Conservation (phyloP, 2,797 vertebrate species). For the Leuciscus waleckii region DNA sequence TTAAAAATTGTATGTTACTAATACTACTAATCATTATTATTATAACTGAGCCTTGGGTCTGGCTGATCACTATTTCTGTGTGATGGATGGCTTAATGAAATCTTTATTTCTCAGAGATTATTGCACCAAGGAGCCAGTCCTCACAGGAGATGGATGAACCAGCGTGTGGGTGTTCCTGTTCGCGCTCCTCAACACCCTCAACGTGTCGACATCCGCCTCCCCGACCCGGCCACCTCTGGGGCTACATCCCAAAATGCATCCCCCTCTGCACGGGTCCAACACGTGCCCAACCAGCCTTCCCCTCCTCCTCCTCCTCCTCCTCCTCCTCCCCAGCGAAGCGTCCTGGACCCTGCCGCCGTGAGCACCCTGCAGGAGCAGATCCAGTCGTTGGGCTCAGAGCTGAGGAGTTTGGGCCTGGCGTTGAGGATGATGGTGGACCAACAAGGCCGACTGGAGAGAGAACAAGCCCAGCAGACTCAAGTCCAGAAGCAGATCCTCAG, state of each 20-base stretch:
- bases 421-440: conserved; percentile 82
- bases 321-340: conserved; percentile 63
- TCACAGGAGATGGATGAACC: conserved; percentile 67
- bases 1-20: not conserved
- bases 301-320: conserved; percentile 51
- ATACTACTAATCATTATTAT: not conserved
- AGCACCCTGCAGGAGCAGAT: conserved; percentile 78
- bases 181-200: conserved; percentile 70
- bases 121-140: conserved; percentile 62
- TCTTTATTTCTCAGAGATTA: conserved; percentile 63
- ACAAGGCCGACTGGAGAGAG: conserved; percentile 80
- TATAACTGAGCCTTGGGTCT: not conserved
- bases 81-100: not conserved
- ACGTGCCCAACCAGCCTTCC: conserved; percentile 55
- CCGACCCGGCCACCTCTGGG: conserved; percentile 63
- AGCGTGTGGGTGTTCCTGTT: conserved; percentile 64
- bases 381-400: conserved; percentile 78
- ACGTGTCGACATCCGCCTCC: conserved; percentile 73
- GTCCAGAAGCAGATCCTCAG: conserved; percentile 87
- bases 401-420: conserved; percentile 80
- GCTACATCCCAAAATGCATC: conserved; percentile 63
- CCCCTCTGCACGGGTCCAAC: conserved; percentile 62
- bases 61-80: not conserved
- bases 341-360: conserved; percentile 61
- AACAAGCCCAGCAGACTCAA: conserved; percentile 84